Conservation (phyloP, 2,113 vertebrate species). For the Jaculus jaculus region DNA sequence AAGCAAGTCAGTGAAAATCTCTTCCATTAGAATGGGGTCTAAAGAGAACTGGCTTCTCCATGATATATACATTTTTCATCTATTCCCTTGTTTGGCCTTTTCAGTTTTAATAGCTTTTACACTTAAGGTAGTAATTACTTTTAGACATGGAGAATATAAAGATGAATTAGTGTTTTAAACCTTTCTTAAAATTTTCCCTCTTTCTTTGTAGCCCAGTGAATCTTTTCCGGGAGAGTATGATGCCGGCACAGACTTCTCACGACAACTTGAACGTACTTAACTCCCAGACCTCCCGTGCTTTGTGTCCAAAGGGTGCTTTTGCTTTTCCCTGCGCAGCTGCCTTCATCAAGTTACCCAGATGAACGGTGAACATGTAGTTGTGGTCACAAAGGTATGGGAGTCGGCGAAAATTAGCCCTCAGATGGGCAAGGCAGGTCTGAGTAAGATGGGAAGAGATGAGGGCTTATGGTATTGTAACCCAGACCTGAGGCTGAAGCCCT, state of each 20-base stretch:
- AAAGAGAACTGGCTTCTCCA: conserved; percentile 1
- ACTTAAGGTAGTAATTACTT: conserved; percentile 36
- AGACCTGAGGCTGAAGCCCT: not conserved
- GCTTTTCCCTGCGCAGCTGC: not conserved
- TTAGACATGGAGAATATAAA: conserved; percentile 7
- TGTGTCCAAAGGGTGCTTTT: not conserved
- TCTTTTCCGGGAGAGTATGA: not conserved
- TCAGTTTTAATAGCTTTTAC: conserved; percentile 34
- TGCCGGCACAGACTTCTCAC: not conserved
- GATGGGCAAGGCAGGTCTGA: not conserved
- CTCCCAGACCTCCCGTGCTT: fast-evolving
- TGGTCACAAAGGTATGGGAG: not conserved
- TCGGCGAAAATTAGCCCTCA: not conserved
- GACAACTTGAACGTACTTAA: not conserved
- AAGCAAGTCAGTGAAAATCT: not conserved
- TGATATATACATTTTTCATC: not conserved
- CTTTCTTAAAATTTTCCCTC: not conserved
- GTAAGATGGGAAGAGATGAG: not conserved
- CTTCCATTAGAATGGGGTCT: not conserved
- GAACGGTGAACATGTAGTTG: not conserved
- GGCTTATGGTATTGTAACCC: no score
- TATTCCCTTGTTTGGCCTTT: not conserved
- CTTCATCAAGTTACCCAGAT: not conserved
- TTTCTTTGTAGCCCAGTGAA: not conserved
- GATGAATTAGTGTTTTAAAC: not conserved